These are phyloP conservation scores for Leucania comma DNA, from an alignment of 2,888 invertebrate species.

Conservation along the genomic window DNA sequence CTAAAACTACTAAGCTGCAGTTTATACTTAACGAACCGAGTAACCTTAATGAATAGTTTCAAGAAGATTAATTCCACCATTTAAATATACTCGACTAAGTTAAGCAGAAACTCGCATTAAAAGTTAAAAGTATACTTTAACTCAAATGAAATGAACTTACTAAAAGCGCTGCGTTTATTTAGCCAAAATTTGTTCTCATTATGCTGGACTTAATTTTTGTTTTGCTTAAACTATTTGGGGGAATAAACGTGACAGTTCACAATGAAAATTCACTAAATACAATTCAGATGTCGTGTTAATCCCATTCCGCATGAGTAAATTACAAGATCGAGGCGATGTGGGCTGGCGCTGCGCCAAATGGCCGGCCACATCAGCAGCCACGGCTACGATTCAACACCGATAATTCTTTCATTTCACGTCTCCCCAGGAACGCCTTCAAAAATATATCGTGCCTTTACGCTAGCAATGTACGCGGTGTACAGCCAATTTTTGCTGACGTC, in stretches of 20 bases:
- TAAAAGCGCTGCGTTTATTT: constrained; percentile 41
- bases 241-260: constrained; percentile 57
- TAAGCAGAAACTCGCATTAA: constrained; percentile 58
- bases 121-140: constrained; percentile 57
- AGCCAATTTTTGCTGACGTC: constrained; percentile 38
- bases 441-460: constrained; percentile 64
- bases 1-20: constrained; percentile 33
- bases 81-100: constrained; percentile 57
- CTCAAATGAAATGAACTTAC: constrained; percentile 52
- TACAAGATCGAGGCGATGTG: constrained; percentile 82
- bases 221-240: constrained; percentile 30
- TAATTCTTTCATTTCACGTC: constrained; percentile 79
- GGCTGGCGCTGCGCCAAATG: constrained; percentile 84
- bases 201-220: constrained; percentile 41
- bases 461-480: constrained; percentile 52
- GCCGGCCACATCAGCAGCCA: constrained; percentile 80
- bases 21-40: constrained; percentile 45
- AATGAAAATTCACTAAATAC: constrained; percentile 80
- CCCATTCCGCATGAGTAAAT: constrained; percentile 84
- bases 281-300: constrained; percentile 84
- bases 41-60: constrained; percentile 54
- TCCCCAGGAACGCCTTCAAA: constrained; percentile 70
- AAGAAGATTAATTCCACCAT: constrained; percentile 55
- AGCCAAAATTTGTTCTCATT: constrained; percentile 45
- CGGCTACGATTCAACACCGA: constrained; percentile 78